These are phyloP conservation scores for Dryas iulia DNA, from an alignment of 1,140 invertebrate species.

Conservation along the genomic window DNA sequence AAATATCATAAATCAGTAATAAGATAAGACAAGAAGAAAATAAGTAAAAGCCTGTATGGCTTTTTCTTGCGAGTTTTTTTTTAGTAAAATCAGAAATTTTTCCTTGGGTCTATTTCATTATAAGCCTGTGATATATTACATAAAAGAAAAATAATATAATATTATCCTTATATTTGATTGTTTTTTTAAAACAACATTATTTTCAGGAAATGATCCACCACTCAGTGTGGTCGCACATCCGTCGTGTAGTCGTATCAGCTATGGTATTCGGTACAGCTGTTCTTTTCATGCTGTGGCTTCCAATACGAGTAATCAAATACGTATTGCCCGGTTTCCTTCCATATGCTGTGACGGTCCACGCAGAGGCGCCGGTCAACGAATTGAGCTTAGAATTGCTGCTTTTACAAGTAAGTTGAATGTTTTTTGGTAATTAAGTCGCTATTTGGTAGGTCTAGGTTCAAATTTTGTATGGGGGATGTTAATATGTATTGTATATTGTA, in stretches of 20 bases:
- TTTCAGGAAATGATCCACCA: slow-evolving; percentile 97
- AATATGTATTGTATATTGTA: no score
- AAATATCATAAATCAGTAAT: no score
- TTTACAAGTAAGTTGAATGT: slow-evolving; percentile 85
- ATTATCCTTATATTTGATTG: no score
- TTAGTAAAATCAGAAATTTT: no score
- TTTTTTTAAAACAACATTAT: neutral
- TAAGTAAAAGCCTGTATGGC: no score
- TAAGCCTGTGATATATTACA: no score
- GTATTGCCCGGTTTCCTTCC: slow-evolving; percentile 94
- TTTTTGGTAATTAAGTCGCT: neutral
- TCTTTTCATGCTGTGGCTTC: slow-evolving; percentile 97
- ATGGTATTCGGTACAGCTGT: slow-evolving; percentile 98
- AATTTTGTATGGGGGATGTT: no score
- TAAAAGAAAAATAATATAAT: no score
- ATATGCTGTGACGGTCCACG: slow-evolving; percentile 91
- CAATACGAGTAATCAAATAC: slow-evolving; percentile 92
- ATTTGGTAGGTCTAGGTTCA: no score
- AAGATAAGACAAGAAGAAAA: no score
- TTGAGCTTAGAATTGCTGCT: slow-evolving; percentile 95
- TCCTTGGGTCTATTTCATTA: no score
- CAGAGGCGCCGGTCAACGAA: slow-evolving; percentile 93
- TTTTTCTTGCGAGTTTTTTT: no score
- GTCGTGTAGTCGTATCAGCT: slow-evolving; percentile 94
- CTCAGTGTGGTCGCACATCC: slow-evolving; percentile 93